These are phyloP conservation scores for Ischnura elegans DNA, from an alignment of 2,888 invertebrate genomes.

Conservation along the genomic window DNA sequence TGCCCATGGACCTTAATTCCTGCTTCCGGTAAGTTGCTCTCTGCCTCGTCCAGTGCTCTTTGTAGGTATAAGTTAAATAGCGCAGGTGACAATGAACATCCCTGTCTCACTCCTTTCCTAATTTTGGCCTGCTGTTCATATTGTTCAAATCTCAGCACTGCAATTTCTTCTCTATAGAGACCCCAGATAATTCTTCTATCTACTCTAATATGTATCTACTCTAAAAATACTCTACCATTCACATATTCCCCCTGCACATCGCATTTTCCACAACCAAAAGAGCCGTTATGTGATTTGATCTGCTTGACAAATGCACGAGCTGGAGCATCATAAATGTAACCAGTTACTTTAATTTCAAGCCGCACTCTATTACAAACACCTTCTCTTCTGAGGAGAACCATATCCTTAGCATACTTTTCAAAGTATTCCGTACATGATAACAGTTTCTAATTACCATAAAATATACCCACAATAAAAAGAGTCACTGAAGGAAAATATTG, in stretches of 20 bases:
- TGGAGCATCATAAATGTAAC: conserved; percentile 73
- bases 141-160: too few species aligned
- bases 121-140: too few species aligned
- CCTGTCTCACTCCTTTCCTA: too few species aligned
- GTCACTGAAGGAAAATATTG: not conserved
- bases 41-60: too few species aligned
- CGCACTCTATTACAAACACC: conserved; percentile 27
- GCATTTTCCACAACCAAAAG: conserved; percentile 73
- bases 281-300: conserved; percentile 72
- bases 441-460: conserved; percentile 70
- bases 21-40: too few species aligned
- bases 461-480: conserved; percentile 70
- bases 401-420: conserved; percentile 69
- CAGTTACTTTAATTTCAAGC: conserved; percentile 67
- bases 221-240: conserved; percentile 71
- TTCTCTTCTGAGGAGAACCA: conserved; percentile 53
- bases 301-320: conserved; percentile 72
- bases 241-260: conserved; percentile 71
- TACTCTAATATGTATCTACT: too few species aligned
- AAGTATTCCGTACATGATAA: conserved; percentile 58
- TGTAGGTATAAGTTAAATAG: too few species aligned
- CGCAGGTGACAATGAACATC: too few species aligned
- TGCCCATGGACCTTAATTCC: too few species aligned
- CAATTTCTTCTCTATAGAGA: too few species aligned
- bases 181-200: too few species aligned